Base-by-base conservation (phyloP, 2,797 vertebrate genomes). In the Chiroxiphia lanceolata region DNA sequence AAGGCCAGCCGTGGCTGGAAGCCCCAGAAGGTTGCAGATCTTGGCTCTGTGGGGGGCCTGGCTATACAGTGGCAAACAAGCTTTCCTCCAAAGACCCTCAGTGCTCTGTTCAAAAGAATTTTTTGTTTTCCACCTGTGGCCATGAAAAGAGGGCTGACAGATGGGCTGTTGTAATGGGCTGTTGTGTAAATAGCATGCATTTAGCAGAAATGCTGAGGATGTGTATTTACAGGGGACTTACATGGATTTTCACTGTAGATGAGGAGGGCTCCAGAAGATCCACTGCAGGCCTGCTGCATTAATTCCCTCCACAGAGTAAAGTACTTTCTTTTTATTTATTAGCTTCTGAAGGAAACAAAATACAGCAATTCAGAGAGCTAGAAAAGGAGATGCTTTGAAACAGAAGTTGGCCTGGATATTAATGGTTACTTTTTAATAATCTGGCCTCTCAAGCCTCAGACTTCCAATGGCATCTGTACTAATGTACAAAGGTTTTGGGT, bases 41-140 rank as follows among this genome's bases (percentile, higher is more conserved):
- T 90, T 92, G 91, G 72, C 94, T 96, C 90, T 1, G 71, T 89
- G 94, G 96, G 93, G 96, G 91, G 90, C 82, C 88, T 48, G 3
- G 64, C 83, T 75, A 26, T 86, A 79, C 88, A 94, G 79, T 8
- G 0, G 36, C 71, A 96, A 95, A 96, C 89, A 94, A 94, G 96
- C 71, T 95, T 94, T 93, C 50, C 92, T 95, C 93, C 91, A 89
- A 94, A 90, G 90, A 92, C 84, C 79, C 83, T 95, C 80, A 92
- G 64, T 77, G 74, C 53, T 94, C 87, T 64, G 65, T 82, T 94
- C 80, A 97, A 97, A 97, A 96, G 80, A 94, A 92, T 95, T 95
- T 95, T 95, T 95, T 87, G 90, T 94, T 82, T 87, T 97, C 87
- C 95, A 97, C 94, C 96, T 96, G 92, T 94, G 94, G 75, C 87